These are phyloP conservation scores for Macroglossus sobrinus DNA, from an alignment of 2,113 vertebrate genomes.

Conservation along the genomic window DNA sequence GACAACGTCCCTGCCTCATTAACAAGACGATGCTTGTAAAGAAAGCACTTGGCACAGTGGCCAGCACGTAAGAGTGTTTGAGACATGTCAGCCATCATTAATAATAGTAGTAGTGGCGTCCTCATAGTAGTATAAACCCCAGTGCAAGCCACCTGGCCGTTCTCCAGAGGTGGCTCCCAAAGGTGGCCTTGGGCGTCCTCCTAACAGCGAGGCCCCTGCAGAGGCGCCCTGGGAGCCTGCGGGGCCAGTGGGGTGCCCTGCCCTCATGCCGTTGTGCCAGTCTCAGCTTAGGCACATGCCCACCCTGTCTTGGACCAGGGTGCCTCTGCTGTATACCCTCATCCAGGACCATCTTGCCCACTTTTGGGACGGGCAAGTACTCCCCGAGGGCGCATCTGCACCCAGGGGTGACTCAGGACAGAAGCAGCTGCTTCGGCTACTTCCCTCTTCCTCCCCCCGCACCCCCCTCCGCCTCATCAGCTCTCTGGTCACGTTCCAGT, in stretches of 20 bases:
- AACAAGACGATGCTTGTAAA: neutral
- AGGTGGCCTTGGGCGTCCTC: neutral
- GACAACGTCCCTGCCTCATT: neutral
- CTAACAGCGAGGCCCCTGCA: neutral
- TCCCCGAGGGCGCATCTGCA: neutral
- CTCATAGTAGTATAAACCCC: neutral
- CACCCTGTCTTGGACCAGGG: neutral
- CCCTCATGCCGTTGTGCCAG: fast-evolving
- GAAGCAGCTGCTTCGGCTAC: neutral
- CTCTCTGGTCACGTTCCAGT: constrained; percentile 1
- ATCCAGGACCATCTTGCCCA: neutral
- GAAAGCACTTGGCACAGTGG: neutral
- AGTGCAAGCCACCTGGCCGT: neutral
- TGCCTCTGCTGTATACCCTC: neutral
- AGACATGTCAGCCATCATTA: neutral
- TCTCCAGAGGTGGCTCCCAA: neutral
- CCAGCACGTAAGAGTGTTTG: neutral
- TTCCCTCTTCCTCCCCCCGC: neutral
- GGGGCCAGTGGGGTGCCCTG: neutral
- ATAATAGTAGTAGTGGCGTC: neutral
- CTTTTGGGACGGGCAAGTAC: neutral
- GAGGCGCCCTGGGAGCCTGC: neutral
- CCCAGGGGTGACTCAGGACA: neutral
- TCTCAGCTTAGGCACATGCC: neutral
- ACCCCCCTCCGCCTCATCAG: neutral